These are phyloP conservation scores for Pinna nobilis DNA, from an alignment of 1,140 invertebrate species.

Conservation along the genomic window DNA sequence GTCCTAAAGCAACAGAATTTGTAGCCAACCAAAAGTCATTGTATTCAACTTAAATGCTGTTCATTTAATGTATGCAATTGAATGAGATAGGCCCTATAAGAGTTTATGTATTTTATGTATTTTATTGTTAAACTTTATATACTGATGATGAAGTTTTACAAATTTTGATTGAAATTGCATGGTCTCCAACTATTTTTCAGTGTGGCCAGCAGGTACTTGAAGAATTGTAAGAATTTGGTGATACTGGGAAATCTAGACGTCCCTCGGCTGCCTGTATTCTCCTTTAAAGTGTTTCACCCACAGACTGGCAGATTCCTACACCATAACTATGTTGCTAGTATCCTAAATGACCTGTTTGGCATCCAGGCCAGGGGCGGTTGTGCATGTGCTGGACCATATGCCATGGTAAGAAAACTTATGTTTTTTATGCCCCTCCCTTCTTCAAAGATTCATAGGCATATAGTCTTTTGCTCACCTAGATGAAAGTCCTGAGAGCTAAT, in stretches of 20 bases:
- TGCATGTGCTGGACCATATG: conserved; percentile 89
- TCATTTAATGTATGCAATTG: too few relatives aligned
- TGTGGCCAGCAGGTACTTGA: conserved; percentile 46
- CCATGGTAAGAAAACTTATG: conserved; percentile 68
- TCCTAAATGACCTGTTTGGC: conserved; percentile 94
- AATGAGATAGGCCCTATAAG: too few relatives aligned
- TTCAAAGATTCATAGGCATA: too few relatives aligned
- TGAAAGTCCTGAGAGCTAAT: too few relatives aligned
- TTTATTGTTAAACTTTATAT: not conserved
- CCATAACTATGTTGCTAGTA: conserved; percentile 91
- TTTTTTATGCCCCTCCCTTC: too few relatives aligned
- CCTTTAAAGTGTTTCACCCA: conserved; percentile 89
- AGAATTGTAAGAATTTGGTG: conserved; percentile 82
- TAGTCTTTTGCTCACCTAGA: too few relatives aligned
- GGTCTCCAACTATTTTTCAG: conserved; percentile 34
- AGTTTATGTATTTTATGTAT: too few relatives aligned
- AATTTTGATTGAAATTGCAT: not conserved
- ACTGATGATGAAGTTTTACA: not conserved
- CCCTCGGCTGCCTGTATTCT: conserved; percentile 87
- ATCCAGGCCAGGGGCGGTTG: conserved; percentile 92
- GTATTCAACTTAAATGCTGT: too few relatives aligned
- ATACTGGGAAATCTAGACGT: conserved; percentile 83
- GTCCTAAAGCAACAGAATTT: too few relatives aligned
- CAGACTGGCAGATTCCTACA: conserved; percentile 83
- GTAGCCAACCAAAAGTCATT: too few relatives aligned